Evolutionary conservation across 1,140 invertebrate species (phyloP), one percentile per base, ranked within the genome.

Genomic region (Lepidotrigona ventralis): DNA sequence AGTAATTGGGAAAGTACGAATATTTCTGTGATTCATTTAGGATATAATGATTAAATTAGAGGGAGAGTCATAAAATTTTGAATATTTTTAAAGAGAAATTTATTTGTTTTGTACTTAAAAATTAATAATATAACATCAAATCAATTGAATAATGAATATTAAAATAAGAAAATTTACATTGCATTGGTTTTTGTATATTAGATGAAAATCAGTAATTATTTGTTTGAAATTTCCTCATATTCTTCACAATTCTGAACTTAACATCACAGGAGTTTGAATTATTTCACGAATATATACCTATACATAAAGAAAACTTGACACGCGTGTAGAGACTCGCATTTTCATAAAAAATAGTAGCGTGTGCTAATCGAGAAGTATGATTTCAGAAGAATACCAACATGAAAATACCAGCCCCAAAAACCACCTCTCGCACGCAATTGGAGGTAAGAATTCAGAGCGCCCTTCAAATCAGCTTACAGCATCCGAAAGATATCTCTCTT

Each of bases 321-420:
- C 23, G 23, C 58, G 58, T 60, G n/a, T 60, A 60, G 14, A 11
- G 58, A 60, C 14, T 60, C 14, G 58, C 58, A n/a, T 26, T 71
- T 17, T 1, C 9, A 71, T 11, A 21, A 29, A 33, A 8, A 5
- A 58, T 70, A 12, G 39, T 33, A 53, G 53, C 14, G 3, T 4
- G 29, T 19, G 33, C 66, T 84, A 76, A 84, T 23, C 46, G n/a
- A 39, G 33, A 85, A 81, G 64, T 83, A 82, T 89, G 63, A 29
- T 91, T 92, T 86, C 90, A 93, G 92, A 91, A 93, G 90, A 92
- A 89, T 85, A 75, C 76, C 60, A 87, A 85, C 66, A 46, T 51
- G 79, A 91, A 91, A 88, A 73, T 74, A 83, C 86, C 87, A 79
- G 89, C 79, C 76, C 75, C 83, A 69, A 88, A 89, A 39, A 69